Percentiles rank a stretch among this genome's conserved stretches.
These are phyloP conservation scores for Pygoscelis adeliae DNA, from an alignment of 2,113 vertebrate species.

Conservation along the genomic window DNA sequence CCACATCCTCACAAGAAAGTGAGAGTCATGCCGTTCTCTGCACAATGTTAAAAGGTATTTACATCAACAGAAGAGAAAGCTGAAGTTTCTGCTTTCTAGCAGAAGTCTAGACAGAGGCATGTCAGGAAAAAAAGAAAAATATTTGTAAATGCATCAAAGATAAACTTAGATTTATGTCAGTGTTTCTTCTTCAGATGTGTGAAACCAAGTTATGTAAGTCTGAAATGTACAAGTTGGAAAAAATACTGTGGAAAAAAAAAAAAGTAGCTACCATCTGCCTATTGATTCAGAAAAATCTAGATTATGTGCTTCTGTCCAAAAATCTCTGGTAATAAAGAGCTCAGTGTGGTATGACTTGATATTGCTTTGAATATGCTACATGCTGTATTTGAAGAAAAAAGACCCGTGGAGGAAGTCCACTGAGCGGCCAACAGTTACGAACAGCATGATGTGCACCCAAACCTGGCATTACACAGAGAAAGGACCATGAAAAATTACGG, in stretches of 20 bases:
- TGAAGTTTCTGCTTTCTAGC: background rate
- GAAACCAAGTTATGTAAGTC: slow-evolving; percentile 63
- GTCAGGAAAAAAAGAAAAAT: background rate
- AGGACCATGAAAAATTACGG: background rate
- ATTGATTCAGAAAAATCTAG: slow-evolving; percentile 53
- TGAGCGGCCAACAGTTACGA: background rate
- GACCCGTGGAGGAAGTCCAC: background rate
- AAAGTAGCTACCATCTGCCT: slow-evolving; percentile 53
- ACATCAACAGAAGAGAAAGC: background rate
- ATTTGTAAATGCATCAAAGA: slow-evolving; percentile 55
- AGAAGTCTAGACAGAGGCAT: background rate
- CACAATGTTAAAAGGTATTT: background rate
- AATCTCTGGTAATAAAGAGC: slow-evolving; percentile 66
- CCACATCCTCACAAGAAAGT: background rate
- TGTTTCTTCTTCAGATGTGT: slow-evolving; percentile 57
- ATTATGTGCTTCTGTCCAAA: slow-evolving; percentile 31
- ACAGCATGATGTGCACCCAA: background rate
- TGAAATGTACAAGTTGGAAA: slow-evolving; percentile 22
- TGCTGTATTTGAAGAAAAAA: background rate
- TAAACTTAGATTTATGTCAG: slow-evolving; percentile 49
- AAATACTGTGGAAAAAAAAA: background rate
- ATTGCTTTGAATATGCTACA: background rate
- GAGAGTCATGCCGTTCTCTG: background rate
- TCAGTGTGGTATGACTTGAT: slow-evolving; percentile 56
- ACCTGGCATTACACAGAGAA: background rate